Percentiles rank a stretch among this genome's conserved stretches.
phyloP scores from a whole-genome alignment of 2,888 invertebrate species.

The Punctoribates punctum region DNA sequence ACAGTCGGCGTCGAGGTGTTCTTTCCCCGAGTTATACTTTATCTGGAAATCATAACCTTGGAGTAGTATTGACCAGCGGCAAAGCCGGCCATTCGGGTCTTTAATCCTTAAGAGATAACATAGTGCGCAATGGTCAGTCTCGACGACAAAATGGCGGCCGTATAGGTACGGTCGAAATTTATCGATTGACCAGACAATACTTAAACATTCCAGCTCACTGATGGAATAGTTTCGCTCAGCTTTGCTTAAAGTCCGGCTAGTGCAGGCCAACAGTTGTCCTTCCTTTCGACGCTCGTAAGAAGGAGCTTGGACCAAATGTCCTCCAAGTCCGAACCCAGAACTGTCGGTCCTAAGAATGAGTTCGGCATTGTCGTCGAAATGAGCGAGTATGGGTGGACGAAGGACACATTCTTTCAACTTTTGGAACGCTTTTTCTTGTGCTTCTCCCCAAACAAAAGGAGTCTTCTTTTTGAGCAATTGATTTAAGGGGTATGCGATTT shows the following conservation, averaged over 20 bases:
- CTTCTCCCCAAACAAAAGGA: not conserved
- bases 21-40: not conserved
- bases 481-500: not conserved
- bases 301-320: not conserved
- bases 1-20: not conserved
- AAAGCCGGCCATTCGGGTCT: not conserved
- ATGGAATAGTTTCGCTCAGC: not conserved
- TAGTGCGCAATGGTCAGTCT: not conserved
- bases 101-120: not conserved
- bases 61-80: not conserved
- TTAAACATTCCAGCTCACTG: not conserved
- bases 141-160: not conserved
- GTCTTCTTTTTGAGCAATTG: not conserved
- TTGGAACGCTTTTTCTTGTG: not conserved
- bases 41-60: not conserved
- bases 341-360: not conserved
- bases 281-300: not conserved
- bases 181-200: not conserved
- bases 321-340: not conserved
- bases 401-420: not conserved
- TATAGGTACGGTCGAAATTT: not conserved
- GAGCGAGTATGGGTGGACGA: not conserved
- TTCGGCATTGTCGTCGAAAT: not conserved
- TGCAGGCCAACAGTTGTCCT: not conserved
- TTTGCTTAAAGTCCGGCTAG: not conserved